phyloP scores from a whole-genome alignment of 2,797 vertebrate genomes.

The Lepidocolaptes lacrymiger region DNA sequence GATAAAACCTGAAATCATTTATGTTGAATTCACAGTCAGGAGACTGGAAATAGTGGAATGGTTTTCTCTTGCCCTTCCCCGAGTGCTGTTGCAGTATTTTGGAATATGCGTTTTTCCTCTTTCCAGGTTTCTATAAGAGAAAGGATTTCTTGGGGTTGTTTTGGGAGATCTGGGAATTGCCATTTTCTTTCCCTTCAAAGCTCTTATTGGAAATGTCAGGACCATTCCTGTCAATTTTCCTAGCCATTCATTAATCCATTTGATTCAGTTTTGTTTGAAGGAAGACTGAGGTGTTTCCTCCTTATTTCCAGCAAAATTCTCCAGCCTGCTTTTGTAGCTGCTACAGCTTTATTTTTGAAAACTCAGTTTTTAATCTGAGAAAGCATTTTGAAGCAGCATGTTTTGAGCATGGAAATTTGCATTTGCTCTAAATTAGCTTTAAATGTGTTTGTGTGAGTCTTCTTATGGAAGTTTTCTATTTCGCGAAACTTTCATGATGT shows the following conservation, averaged over 20 bases:
- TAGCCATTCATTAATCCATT: neutral
- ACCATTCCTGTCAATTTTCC: neutral
- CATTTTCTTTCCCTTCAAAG: neutral
- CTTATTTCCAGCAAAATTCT: neutral
- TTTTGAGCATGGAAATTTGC: neutral
- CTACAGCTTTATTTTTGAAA: constrained; percentile 7
- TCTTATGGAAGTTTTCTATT: neutral
- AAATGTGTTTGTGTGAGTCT: neutral
- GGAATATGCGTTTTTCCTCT: neutral
- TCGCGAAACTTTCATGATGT: neutral
- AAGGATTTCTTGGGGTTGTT: neutral
- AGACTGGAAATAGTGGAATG: neutral
- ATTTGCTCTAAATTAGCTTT: neutral
- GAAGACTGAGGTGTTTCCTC: neutral
- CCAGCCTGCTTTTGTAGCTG: neutral
- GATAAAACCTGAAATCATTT: neutral
- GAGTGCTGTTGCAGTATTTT: neutral
- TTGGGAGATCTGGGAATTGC: neutral
- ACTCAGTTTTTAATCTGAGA: neutral
- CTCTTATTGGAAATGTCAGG: neutral
- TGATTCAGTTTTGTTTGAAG: neutral
- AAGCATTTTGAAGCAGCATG: neutral
- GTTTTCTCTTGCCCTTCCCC: neutral
- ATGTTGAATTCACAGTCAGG: neutral
- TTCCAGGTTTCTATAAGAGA: neutral